Conservation (phyloP, 2,113 vertebrate genomes). For the Anolis sagrei region DNA sequence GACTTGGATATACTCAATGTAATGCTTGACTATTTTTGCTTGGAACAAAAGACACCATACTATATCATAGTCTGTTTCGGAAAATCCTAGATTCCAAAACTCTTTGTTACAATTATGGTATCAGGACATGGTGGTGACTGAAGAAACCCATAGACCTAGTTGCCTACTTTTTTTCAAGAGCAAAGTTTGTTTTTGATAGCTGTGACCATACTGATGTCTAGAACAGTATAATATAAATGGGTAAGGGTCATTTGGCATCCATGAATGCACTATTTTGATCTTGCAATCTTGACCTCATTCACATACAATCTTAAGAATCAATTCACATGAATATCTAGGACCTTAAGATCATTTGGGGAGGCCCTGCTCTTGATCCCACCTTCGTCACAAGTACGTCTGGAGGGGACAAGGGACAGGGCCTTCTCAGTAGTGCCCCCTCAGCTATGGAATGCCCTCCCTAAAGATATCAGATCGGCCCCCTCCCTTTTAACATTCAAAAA, state of each 20-base stretch:
- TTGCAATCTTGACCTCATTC: neutral
- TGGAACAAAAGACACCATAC: neutral
- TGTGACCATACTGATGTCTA: neutral
- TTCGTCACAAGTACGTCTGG: too few relatives aligned
- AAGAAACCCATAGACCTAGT: neutral
- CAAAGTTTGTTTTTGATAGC: neutral
- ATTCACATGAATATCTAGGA: too few relatives aligned
- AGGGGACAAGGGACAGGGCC: too few relatives aligned
- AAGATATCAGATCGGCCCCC: too few relatives aligned
- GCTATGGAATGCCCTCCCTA: too few relatives aligned
- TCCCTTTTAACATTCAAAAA: too few relatives aligned
- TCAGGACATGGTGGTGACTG: neutral
- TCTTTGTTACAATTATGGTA: neutral
- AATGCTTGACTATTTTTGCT: neutral
- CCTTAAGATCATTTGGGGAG: too few relatives aligned
- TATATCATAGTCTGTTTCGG: neutral
- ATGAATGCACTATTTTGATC: neutral
- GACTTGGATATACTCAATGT: neutral
- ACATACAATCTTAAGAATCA: neutral
- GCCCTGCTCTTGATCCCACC: too few relatives aligned
- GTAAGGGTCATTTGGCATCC: neutral
- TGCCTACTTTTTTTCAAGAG: neutral
- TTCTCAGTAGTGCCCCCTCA: too few relatives aligned
- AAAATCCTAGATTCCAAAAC: neutral
- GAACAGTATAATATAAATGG: neutral